These are phyloP conservation scores for Chelonia mydas DNA, from an alignment of 2,797 vertebrate genomes.

Conservation along the genomic window DNA sequence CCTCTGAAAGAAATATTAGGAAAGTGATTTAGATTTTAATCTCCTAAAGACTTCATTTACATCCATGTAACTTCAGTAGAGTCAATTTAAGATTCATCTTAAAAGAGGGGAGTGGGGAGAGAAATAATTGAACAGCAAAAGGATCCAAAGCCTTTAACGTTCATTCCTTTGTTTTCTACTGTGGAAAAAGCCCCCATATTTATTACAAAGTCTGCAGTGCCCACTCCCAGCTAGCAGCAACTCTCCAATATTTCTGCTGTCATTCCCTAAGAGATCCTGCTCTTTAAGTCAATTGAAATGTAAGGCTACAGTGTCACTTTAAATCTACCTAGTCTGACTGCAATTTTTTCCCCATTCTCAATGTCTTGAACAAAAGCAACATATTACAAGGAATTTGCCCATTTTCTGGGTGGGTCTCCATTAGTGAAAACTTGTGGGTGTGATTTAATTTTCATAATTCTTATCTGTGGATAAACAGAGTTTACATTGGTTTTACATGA, in stretches of 20 bases:
- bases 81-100: not conserved
- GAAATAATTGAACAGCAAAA: not conserved
- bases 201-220: not conserved
- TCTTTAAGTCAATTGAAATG: not conserved
- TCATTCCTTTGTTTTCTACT: not conserved
- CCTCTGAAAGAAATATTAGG: not conserved
- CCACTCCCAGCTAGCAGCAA: not conserved
- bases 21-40: not conserved
- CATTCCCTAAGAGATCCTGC: not conserved
- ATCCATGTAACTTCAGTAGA: not conserved
- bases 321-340: not conserved
- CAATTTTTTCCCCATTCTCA: not conserved
- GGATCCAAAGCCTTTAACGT: not conserved
- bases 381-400: not conserved
- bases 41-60: not conserved
- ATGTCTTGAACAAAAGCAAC: not conserved
- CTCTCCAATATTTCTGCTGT: not conserved
- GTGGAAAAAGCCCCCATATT: not conserved
- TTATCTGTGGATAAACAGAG: not conserved
- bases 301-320: not conserved
- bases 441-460: not conserved
- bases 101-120: not conserved
- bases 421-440: rapidly evolving
- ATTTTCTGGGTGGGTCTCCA: not conserved
- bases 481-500: not conserved